Evolutionary conservation across 2,888 invertebrate species (phyloP).

Genomic region (Cataglyphis albicans): DNA sequence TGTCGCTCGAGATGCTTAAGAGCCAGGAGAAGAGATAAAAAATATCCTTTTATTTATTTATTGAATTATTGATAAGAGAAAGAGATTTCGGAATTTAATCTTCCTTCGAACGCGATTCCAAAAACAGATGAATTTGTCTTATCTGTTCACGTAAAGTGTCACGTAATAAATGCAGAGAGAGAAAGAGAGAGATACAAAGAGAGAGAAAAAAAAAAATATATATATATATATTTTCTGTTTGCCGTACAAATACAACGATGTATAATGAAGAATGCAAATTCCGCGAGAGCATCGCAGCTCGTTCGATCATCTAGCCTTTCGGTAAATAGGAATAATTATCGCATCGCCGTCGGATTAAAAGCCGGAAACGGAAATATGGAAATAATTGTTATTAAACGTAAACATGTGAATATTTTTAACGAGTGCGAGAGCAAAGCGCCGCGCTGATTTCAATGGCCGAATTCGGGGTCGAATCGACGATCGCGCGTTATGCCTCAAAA

Average conservation of each 20-base stretch:
- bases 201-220: no score
- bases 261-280: slow-evolving; percentile 57
- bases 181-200: no score
- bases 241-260: slow-evolving; percentile 31
- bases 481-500: slow-evolving; percentile 60
- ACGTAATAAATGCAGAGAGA: slow-evolving; percentile 41
- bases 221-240: slow-evolving; percentile 43
- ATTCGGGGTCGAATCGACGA: slow-evolving; percentile 48
- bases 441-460: slow-evolving; percentile 51
- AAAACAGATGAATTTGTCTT: slow-evolving; percentile 20
- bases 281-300: slow-evolving; percentile 48
- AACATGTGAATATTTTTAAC: slow-evolving; percentile 71
- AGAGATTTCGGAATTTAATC: background rate
- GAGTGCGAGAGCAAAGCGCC: slow-evolving; percentile 40
- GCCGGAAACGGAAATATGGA: slow-evolving; percentile 59
- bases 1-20: background rate
- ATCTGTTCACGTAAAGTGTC: slow-evolving; percentile 12
- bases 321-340: slow-evolving; percentile 71
- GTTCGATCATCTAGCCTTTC: slow-evolving; percentile 54
- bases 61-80: background rate
- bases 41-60: background rate
- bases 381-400: slow-evolving; percentile 73
- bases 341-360: slow-evolving; percentile 72
- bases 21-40: background rate
- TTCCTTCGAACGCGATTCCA: background rate